These are phyloP conservation scores for Nerophis lumbriciformis DNA, from an alignment of 2,113 vertebrate species.

Conservation along the genomic window DNA sequence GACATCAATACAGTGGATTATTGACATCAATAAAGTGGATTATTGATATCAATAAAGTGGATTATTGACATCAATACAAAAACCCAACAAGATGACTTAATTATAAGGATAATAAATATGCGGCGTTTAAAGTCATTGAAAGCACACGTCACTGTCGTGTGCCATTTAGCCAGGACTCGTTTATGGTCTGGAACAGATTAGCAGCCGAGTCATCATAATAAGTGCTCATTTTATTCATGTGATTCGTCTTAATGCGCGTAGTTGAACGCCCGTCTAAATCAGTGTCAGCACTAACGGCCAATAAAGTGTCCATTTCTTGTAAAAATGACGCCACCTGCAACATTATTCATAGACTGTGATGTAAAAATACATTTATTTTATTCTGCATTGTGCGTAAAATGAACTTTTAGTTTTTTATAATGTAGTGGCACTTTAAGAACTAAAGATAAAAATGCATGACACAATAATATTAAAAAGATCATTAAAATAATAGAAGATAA, in stretches of 20 bases:
- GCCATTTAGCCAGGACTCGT: constrained; percentile 29
- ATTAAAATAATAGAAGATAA: too few species aligned
- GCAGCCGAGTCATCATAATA: constrained; percentile 19
- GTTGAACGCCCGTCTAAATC: constrained; percentile 33
- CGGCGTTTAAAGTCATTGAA: not conserved
- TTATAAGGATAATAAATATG: not conserved
- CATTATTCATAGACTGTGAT: too few species aligned
- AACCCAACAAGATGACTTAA: constrained; percentile 7
- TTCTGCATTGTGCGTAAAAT: too few species aligned
- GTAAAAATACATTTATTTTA: too few species aligned
- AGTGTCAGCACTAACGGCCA: not conserved
- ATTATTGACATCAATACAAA: too few species aligned
- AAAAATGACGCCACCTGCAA: not conserved
- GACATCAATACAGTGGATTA: too few species aligned
- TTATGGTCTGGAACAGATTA: constrained; percentile 44
- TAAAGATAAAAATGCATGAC: too few species aligned
- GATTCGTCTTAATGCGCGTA: constrained; percentile 28
- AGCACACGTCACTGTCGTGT: not conserved
- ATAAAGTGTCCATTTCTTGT: not conserved
- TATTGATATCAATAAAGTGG: too few species aligned
- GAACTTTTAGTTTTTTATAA: too few species aligned
- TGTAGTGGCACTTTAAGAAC: too few species aligned
- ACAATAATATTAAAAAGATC: too few species aligned
- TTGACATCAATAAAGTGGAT: too few species aligned
- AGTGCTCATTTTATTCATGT: constrained; percentile 39